Base-by-base conservation (phyloP, 2,888 invertebrate species). In the Mythimna pallens region DNA sequence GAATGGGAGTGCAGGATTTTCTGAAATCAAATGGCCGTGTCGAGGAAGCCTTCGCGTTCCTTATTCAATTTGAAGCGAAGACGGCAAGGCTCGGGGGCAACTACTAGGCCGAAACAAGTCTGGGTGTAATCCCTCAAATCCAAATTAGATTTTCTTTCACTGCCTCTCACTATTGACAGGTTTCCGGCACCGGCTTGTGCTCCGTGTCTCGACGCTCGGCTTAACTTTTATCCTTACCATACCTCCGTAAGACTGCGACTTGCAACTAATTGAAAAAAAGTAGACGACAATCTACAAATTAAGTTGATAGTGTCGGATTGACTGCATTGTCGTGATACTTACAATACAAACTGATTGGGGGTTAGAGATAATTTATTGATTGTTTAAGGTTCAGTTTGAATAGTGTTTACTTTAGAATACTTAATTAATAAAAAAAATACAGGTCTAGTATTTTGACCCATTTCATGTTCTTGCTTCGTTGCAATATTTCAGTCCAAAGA, bases 81-180 rank as follows among this genome's bases (percentile, higher is more conserved):
- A 89, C 88, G 92, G 86, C 85, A 86, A 83, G 77, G 65, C 80
- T 86, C 85, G 87, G 84, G 87, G 86, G 88, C 89, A 91, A 91
- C 90, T 91, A 91, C 93, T 94, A 95, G 95, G 95, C 94, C 94
- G 95, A 95, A 95, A 95, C 95, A 95, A 95, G 94, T 92, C 93
- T 89, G 91, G 89, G 86, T 89, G 95, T 95, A 95, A 96, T 96
- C 95, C 94, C 91, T 95, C 93, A 95, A 95, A 96, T 96, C 96
- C 95, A 95, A 96, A 96, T 95, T 94, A 95, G 95, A 95, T 96
- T 96, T 95, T 95, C 95, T 94, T 95, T 95, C 95, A 95, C 88
- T 89, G 91, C 91, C 91, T 91, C 91, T 89, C 92, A 93, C 94
- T 93, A 95, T 95, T 95, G 94, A 94, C 92, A 89, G 94, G 93